Evolutionary conservation across 1,140 invertebrate genomes (phyloP).

Genomic region (Eupeodes corollae): DNA sequence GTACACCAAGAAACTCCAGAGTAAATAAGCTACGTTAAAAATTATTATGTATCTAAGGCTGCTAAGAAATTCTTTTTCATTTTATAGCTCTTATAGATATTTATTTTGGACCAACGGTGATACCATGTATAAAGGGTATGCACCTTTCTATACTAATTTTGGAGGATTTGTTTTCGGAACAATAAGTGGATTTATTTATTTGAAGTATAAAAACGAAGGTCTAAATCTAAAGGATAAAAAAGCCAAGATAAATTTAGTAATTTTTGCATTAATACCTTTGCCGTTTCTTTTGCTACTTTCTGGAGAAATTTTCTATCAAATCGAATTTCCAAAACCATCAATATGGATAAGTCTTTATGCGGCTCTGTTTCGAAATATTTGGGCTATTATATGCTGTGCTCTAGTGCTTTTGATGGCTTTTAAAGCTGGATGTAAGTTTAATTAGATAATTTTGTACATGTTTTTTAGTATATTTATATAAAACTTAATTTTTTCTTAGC

Average conservation of each 20-base stretch:
- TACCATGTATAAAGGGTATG: constrained; percentile 22
- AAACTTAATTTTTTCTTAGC: not conserved
- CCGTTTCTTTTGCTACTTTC: constrained; percentile 14
- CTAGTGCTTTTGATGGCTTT: constrained; percentile 18
- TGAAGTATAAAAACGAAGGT: constrained; percentile 7
- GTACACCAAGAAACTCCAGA: constrained; percentile 40
- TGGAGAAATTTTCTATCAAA: constrained; percentile 24
- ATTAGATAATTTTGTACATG: not conserved
- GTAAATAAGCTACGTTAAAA: constrained; percentile 27
- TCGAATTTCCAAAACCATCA: constrained; percentile 22
- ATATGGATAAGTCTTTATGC: constrained; percentile 29
- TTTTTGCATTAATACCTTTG: constrained; percentile 13
- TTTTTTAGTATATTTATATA: not conserved
- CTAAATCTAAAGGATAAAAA: not conserved
- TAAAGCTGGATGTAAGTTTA: constrained; percentile 24
- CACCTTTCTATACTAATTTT: constrained; percentile 26
- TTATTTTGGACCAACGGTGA: constrained; percentile 22
- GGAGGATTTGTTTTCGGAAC: constrained; percentile 28
- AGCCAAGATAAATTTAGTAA: constrained; percentile 13
- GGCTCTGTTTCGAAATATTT: constrained; percentile 24
- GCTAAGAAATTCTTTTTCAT: not conserved
- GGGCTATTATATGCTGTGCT: constrained; percentile 20
- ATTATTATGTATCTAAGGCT: too few species aligned
- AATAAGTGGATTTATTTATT: constrained; percentile 19
- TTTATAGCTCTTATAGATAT: constrained; percentile 24